Base-by-base conservation (phyloP, 2,888 invertebrate genomes). In the Platycheirus rosarum region DNA sequence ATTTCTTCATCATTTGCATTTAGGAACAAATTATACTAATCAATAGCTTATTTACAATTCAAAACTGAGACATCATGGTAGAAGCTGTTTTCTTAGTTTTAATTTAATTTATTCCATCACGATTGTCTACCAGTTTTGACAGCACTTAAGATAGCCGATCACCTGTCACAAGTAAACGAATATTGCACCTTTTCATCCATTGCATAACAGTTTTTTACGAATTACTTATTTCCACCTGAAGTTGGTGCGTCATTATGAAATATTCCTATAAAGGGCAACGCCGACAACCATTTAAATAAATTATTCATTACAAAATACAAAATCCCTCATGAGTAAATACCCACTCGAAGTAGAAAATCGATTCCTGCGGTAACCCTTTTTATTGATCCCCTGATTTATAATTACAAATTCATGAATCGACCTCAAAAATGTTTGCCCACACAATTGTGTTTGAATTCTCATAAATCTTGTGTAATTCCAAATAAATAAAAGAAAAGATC, bases 381-480 rank as follows among this genome's bases (percentile, higher is more conserved):
- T 35, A 20, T 37, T n/a, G 29, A 4, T 14, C 20, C 44, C 32
- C 11, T n/a, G n/a, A n/a, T 16, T 51, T 51, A 6, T 70, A 57
- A 70, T 70, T 76, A 65, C 20, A 60, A 60, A 71, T 77, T 65
- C 65, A 71, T 65, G 71, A 77, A 51, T 57, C 49, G 49, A 70
- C 26, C 55, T 49, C 26, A 23, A 32, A 63, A 65, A 37, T 32
- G 46, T 48, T 48, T 53, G 40, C 29, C 40, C 55, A 69, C 46
- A 60, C 20, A 46, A 16, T 53, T 2, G 14, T 16, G 37, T 32
- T 35, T 35, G 32, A 44, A 35, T 8, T 42, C 32, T 9, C 16
- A 46, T 65, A 29, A 55, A 55, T 42, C 65, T 71, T 77, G 65
- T 71, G 71, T 60, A 77, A 77, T 60, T 16, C 20, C 0, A 20